phyloP scores from a whole-genome alignment of 2,888 invertebrate species.

The Clitarchus hookeri region DNA sequence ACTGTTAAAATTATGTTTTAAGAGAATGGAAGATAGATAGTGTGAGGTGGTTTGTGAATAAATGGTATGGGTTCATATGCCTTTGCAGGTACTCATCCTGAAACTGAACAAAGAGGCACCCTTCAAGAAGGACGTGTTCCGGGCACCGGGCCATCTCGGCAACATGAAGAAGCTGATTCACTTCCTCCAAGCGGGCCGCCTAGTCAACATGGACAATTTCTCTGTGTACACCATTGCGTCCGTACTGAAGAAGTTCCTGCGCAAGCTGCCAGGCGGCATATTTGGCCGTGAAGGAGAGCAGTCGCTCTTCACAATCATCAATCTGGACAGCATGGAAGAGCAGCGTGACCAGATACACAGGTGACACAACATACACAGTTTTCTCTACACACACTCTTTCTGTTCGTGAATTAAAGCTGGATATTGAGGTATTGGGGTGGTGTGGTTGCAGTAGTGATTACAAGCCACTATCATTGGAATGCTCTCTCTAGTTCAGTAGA shows the following conservation, averaged over 20 bases:
- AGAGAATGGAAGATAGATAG: too few relatives aligned
- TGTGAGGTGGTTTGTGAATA: too few relatives aligned
- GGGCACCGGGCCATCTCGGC: conserved; percentile 93
- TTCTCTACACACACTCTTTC: too few relatives aligned
- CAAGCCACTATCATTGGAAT: too few relatives aligned
- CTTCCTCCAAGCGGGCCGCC: conserved; percentile 78
- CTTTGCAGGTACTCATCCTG: conserved; percentile 77
- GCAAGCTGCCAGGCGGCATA: conserved; percentile 95
- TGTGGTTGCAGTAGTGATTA: too few relatives aligned
- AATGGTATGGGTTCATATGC: background rate
- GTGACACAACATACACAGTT: conserved; percentile 55
- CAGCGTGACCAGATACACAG: conserved; percentile 92
- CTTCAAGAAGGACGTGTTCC: conserved; percentile 88
- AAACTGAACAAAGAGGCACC: conserved; percentile 96
- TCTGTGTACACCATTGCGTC: conserved; percentile 98
- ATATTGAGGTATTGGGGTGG: background rate
- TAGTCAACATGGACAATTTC: conserved; percentile 92
- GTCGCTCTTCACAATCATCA: conserved; percentile 85
- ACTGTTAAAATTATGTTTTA: too few relatives aligned
- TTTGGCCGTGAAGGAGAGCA: conserved; percentile 92
- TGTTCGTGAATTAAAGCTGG: too few relatives aligned
- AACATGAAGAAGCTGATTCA: conserved; percentile 93
- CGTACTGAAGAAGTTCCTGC: conserved; percentile 95
- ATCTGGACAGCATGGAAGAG: conserved; percentile 77
- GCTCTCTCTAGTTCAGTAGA: too few relatives aligned